These are phyloP conservation scores for Malacoctenus gilli DNA, from an alignment of 2,797 vertebrate genomes.

Conservation along the genomic window DNA sequence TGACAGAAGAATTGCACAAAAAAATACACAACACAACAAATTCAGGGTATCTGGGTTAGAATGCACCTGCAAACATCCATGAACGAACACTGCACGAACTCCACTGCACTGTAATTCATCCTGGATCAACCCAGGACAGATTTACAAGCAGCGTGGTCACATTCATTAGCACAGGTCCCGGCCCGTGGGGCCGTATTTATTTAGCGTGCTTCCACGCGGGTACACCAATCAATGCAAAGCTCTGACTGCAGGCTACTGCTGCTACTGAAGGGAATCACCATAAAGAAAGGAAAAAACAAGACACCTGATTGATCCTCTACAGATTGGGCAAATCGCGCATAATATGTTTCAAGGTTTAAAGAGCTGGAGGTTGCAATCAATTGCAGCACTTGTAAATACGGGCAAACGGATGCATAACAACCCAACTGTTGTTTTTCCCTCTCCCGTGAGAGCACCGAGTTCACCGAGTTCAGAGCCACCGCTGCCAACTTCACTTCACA, in stretches of 20 bases:
- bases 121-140: slow-evolving; percentile 48
- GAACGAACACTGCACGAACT: slow-evolving; percentile 1
- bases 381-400: slow-evolving; percentile 34
- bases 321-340: slow-evolving; percentile 21
- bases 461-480: slow-evolving; percentile 69
- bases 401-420: slow-evolving; percentile 41
- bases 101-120: slow-evolving; percentile 40
- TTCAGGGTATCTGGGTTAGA: slow-evolving; percentile 15
- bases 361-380: slow-evolving; percentile 45
- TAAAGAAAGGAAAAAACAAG: slow-evolving; percentile 7
- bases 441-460: slow-evolving; percentile 55
- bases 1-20: slow-evolving; percentile 29
- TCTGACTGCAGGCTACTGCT: slow-evolving; percentile 41
- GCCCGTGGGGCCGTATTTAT: slow-evolving; percentile 50
- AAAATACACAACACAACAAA: background rate
- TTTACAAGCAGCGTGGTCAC: slow-evolving; percentile 46
- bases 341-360: slow-evolving; percentile 40
- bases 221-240: slow-evolving; percentile 58
- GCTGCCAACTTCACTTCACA: slow-evolving; percentile 54
- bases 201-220: slow-evolving; percentile 39
- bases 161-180: slow-evolving; percentile 52
- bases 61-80: slow-evolving; percentile 39
- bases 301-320: slow-evolving; percentile 41
- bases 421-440: slow-evolving; percentile 33
- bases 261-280: slow-evolving; percentile 13